Evolutionary conservation across 53 echinoderm and acorn worm genomes (phyloP).

Genomic region (Stichopus horrens): DNA sequence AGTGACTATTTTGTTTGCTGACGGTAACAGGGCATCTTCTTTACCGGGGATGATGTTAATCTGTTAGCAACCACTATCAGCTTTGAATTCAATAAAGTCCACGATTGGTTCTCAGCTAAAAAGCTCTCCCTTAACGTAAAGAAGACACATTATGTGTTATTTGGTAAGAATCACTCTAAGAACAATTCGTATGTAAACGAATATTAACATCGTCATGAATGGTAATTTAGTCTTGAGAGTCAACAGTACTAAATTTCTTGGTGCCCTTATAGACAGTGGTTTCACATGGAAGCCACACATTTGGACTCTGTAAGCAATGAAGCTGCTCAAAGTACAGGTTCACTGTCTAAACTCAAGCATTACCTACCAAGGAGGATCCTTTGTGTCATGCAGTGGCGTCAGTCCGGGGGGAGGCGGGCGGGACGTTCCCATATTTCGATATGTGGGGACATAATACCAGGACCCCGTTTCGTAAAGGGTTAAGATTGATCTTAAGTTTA

Average conservation of each 20-base stretch:
- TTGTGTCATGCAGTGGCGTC: constrained; percentile 21
- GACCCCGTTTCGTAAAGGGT: too few species aligned
- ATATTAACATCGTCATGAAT: neutral
- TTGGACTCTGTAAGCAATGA: neutral
- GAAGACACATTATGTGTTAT: neutral
- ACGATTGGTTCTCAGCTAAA: neutral
- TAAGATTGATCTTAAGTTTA: too few species aligned
- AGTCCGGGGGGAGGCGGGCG: too few species aligned
- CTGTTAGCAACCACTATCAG: neutral
- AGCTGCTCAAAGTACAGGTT: neutral
- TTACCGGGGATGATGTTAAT: too few species aligned
- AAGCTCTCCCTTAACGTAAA: neutral
- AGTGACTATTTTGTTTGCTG: neutral
- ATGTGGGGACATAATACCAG: too few species aligned
- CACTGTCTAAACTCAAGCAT: neutral
- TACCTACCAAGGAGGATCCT: constrained; percentile 43
- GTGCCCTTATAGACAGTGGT: neutral
- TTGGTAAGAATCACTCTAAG: neutral
- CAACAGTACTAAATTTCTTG: neutral
- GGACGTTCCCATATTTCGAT: too few species aligned
- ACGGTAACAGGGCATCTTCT: too few species aligned
- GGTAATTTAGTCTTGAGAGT: neutral
- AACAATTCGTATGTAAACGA: neutral
- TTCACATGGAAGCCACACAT: constrained; percentile 4
- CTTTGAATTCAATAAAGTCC: neutral